Base-by-base conservation (phyloP, 2,113 vertebrate species). In the Callopanchax toddi region DNA sequence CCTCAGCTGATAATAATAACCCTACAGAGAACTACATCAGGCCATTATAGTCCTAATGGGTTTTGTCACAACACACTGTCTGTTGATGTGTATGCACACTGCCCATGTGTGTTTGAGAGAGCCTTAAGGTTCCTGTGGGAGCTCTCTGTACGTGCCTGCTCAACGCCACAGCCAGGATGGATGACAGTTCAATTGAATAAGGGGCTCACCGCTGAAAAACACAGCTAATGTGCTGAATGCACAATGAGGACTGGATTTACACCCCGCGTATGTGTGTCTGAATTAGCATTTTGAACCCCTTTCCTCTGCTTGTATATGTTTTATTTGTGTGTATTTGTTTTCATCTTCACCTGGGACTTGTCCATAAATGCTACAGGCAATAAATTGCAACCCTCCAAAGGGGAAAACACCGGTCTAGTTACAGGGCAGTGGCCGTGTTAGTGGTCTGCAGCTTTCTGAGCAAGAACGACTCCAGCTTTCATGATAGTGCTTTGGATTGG, bases 161-260 rank as follows among this genome's bases (percentile, higher is more conserved):
- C 70, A 62, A 25, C 73, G 76, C 86, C 67, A 65, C 63, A 78
- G 68, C 60, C 78, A 71, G 84, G 86, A 87, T 88, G 66, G 84
- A 85, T 87, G 84, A 77, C 73, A 82, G 86, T 72, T 79, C 76
- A 77, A 88, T 84, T 88, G 87, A 88, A 88, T 89, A 86, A 89
- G 76, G 73, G 78, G 76, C 79, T 86, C 82, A 73, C 83, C 48
- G 55, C 81, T 74, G 81, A 81, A 89, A 85, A 89, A 84, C 83
- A 72, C 79, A 85, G 81, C 62, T 60, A 69, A 78, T 64, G 71
- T 67, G 74, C 65, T 79, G 88, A 89, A 90, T 91, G 72, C 69
- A 83, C 82, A 83, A 87, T 85, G 79, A 90, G 81, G 60, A 48
- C 52, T 77, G 78, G 79, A 88, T 86, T 87, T 87, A 87, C 71